phyloP scores from a whole-genome alignment of 2,888 invertebrate genomes.

The Anaspis maculata region DNA sequence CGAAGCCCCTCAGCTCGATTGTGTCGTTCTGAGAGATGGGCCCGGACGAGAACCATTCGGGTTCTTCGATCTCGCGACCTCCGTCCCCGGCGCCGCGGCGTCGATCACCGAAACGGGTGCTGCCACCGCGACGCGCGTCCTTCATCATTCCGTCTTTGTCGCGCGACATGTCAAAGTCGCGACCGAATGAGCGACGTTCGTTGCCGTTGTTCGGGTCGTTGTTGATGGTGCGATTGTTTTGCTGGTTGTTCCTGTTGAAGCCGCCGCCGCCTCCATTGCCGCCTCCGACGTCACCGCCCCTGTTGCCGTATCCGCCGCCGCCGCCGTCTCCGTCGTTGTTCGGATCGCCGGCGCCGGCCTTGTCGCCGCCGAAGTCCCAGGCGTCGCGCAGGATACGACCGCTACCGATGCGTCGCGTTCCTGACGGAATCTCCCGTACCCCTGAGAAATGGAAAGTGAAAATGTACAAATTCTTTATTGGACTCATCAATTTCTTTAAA shows the following conservation, averaged over 20 bases:
- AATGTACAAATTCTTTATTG: too few relatives aligned
- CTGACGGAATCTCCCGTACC: slow-evolving; percentile 24
- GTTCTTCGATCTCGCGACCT: slow-evolving; percentile 52
- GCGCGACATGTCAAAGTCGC: slow-evolving; percentile 46
- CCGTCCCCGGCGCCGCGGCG: slow-evolving; percentile 39
- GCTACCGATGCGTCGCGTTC: slow-evolving; percentile 67
- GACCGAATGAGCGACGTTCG: slow-evolving; percentile 42
- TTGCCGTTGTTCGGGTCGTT: slow-evolving; percentile 21
- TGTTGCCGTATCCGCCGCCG: too few relatives aligned
- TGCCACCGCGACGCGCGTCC: slow-evolving; percentile 30
- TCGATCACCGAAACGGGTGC: slow-evolving; percentile 46
- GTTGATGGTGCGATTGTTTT: too few relatives aligned
- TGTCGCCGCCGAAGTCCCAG: slow-evolving; percentile 26
- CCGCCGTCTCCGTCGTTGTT: slow-evolving; percentile 23
- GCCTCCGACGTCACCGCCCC: slow-evolving; percentile 8
- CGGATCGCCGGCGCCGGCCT: slow-evolving; percentile 17
- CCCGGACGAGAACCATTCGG: slow-evolving; percentile 85
- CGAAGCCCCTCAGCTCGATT: slow-evolving; percentile 89
- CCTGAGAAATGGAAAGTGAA: slow-evolving; percentile 14
- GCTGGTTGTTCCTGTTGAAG: too few relatives aligned
- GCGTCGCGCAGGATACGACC: slow-evolving; percentile 62
- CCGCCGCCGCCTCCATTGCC: too few relatives aligned
- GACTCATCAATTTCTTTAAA: too few relatives aligned
- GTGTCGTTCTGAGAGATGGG: slow-evolving; percentile 87
- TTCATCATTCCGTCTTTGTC: slow-evolving; percentile 25